These are phyloP conservation scores for Drosophila insularis DNA, from an alignment of 1,140 invertebrate genomes.

Conservation along the genomic window DNA sequence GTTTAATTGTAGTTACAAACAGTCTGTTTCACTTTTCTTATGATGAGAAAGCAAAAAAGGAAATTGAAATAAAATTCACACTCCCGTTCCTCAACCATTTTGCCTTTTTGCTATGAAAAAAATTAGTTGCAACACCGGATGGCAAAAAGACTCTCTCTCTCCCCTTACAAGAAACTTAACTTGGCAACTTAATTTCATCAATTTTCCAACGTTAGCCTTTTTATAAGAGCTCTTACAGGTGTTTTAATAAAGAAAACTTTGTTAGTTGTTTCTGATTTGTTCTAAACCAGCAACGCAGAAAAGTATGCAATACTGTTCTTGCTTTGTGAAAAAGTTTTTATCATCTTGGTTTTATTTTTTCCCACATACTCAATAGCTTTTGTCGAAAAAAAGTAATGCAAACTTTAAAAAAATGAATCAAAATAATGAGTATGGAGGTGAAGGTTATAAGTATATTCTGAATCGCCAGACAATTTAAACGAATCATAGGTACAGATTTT, in stretches of 20 bases:
- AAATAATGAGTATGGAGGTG: no score
- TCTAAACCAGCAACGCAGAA: neutral
- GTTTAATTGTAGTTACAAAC: no score
- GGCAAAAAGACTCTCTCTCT: neutral
- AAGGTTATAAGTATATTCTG: no score
- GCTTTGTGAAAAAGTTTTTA: neutral
- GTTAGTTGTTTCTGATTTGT: conserved; percentile 2
- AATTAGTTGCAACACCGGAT: neutral
- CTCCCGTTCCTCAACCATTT: neutral
- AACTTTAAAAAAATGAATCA: neutral
- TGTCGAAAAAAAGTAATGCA: neutral
- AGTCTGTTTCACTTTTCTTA: no score
- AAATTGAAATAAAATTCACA: neutral
- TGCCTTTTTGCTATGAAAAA: neutral
- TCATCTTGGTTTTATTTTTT: neutral
- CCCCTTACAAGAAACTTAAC: neutral
- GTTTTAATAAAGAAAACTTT: conserved; percentile 4
- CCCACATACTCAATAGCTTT: neutral
- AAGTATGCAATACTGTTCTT: neutral
- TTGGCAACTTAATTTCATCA: conserved; percentile 5
- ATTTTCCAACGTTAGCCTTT: neutral
- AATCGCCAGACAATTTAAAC: no score
- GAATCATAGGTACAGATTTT: no score
- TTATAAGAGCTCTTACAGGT: neutral
- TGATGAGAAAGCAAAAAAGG: neutral